Evolutionary conservation across 2,797 vertebrate species (phyloP), one percentile per base, ranked within the genome.

Genomic region (Ceyx erithaca): DNA sequence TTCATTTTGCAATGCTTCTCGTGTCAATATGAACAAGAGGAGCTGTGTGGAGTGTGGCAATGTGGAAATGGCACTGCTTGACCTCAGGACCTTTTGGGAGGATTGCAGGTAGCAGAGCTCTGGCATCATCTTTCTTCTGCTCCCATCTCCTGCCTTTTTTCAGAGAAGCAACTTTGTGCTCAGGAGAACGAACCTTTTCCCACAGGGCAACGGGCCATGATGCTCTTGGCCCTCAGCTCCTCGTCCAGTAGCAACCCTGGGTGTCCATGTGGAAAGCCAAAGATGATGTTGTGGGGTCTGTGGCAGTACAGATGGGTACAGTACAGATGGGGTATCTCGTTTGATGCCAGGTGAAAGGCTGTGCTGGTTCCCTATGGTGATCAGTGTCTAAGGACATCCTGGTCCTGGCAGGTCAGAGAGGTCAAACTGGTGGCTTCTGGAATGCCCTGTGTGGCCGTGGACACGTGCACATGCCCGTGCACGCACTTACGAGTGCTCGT

Each of bases 381-480:
- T 19, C 21, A 17, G 30, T 33, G 54, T 28, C 31, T 20, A 64
- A 31, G 35, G 52, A 31, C 23, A 37, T 40, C 35, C 41, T 0
- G 2, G n/a, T 59, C 51, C 17, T 80, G 57, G 20, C 35, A 55
- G 46, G 7, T 17, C 37, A 43, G 43, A 14, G 52, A 17, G 48
- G n/a, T 4, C 54, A 57, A 7, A 21, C 0, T 10, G 10, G 7
- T 31, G 8, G 51, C 7, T 63, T 63, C 28, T 45, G 40, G 51
- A 63, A 22, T 8, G 31, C 25, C 58, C 33, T 26, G 26, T 5
- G 0, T 11, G 49, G 45, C 51, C 41, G 28, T 12, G 61, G 28
- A 10, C 19, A 4, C 0, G 1, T 1, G 4, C 4, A 8, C 1
- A 0, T 4, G 14, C 16, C 57, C 46, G 33, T 10, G 55, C 26